Conservation (phyloP, 1,140 invertebrate genomes). For the Drosophila hydei region DNA sequence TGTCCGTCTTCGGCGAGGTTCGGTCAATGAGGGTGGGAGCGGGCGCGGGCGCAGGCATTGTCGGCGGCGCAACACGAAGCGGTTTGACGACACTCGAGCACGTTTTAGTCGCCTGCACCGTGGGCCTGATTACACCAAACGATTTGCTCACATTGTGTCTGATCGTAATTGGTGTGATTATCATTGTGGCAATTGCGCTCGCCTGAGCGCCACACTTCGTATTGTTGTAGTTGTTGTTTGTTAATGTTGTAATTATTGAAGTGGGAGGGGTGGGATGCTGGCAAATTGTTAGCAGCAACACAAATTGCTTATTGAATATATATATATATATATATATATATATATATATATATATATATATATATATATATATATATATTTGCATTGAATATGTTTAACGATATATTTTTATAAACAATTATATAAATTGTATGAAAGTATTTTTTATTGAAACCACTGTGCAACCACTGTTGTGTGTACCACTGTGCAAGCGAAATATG, state of each 20-base stretch:
- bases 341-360: no score
- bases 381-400: no score
- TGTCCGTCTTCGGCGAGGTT: conserved; percentile 71
- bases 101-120: conserved; percentile 79
- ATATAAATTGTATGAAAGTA: no score
- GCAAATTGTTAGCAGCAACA: conserved; percentile 7
- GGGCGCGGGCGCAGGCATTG: conserved; percentile 20
- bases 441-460: no score
- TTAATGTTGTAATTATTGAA: conserved; percentile 57
- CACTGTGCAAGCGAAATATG: no score
- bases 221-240: conserved; percentile 33
- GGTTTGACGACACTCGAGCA: conserved; percentile 77
- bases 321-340: no score
- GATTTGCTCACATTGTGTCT: conserved; percentile 88
- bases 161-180: conserved; percentile 88
- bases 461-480: no score
- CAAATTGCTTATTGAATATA: conserved; percentile 17
- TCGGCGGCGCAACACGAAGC: conserved; percentile 34
- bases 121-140: conserved; percentile 80
- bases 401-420: no score
- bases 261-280: conserved; percentile 18
- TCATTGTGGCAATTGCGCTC: conserved; percentile 86
- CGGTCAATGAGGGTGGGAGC: conserved; percentile 36
- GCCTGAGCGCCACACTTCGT: conserved; percentile 35
- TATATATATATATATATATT: no score